phyloP scores from a whole-genome alignment of 2,113 vertebrate genomes.

The Oryzias curvinotus region DNA sequence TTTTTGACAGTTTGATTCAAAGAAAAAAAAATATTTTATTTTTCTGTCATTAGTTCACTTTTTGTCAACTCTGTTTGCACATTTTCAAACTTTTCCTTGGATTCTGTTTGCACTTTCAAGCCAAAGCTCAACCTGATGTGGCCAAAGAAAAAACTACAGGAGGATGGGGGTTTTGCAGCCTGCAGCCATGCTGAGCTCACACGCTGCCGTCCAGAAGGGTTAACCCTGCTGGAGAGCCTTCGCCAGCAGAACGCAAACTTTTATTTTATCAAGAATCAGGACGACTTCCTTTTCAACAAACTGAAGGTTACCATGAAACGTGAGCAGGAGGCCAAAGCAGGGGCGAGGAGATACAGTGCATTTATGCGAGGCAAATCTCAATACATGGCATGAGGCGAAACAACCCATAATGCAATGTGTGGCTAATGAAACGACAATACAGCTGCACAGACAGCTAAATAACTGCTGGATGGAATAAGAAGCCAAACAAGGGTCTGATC shows the following conservation, averaged over 20 bases:
- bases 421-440: no score
- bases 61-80: constrained; percentile 34
- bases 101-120: constrained; percentile 22
- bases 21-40: no score
- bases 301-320: constrained; percentile 19
- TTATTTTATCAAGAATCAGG: constrained; percentile 31
- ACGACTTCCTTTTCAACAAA: constrained; percentile 20
- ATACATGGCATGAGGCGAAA: no score
- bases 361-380: no score
- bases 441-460: no score
- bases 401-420: no score
- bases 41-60: background rate
- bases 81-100: constrained; percentile 33
- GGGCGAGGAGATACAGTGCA: no score
- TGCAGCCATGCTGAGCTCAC: constrained; percentile 53
- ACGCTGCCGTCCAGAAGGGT: constrained; percentile 54
- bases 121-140: constrained; percentile 38
- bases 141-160: constrained; percentile 56
- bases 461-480: no score
- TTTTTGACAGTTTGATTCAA: no score
- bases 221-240: constrained; percentile 37
- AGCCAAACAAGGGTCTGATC: no score
- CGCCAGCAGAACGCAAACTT: constrained; percentile 19
- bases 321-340: background rate
- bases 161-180: constrained; percentile 32